phyloP scores from a whole-genome alignment of 2,888 invertebrate species.

The Heliconius sara region DNA sequence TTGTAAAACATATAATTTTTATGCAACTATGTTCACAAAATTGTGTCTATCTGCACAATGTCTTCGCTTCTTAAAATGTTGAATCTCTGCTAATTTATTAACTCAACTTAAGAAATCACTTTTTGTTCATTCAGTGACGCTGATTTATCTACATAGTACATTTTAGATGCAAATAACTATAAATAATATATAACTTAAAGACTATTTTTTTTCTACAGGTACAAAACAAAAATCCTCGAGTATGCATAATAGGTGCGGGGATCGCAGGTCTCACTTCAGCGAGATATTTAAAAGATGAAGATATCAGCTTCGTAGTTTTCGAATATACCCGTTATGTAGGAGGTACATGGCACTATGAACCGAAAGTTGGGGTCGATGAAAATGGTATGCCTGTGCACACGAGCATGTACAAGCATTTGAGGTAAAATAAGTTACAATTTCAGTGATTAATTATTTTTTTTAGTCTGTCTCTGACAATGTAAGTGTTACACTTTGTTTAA shows the following conservation, averaged over 20 bases:
- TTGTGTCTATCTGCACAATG: no score
- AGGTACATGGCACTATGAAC: slow-evolving; percentile 77
- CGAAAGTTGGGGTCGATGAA: slow-evolving; percentile 80
- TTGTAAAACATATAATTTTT: no score
- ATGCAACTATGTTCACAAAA: no score
- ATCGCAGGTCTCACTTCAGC: slow-evolving; percentile 72
- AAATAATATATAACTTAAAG: neutral
- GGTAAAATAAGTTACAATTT: slow-evolving; percentile 66
- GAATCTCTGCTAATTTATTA: no score
- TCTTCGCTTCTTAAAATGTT: no score
- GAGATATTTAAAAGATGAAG: slow-evolving; percentile 70
- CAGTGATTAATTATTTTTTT: neutral
- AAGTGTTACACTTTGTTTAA: no score
- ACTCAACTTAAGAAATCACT: no score
- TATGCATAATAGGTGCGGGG: slow-evolving; percentile 77
- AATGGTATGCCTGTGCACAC: slow-evolving; percentile 85
- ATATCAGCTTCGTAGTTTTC: slow-evolving; percentile 68
- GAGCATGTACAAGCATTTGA: slow-evolving; percentile 88
- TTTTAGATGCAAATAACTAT: neutral
- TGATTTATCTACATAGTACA: neutral
- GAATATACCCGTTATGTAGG: slow-evolving; percentile 73
- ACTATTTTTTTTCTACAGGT: slow-evolving; percentile 36
- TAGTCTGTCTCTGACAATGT: no score
- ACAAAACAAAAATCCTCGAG: slow-evolving; percentile 54
- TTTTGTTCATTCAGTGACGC: no score